Evolutionary conservation across 1,140 invertebrate species (phyloP).

Genomic region (Micrasema longulum): DNA sequence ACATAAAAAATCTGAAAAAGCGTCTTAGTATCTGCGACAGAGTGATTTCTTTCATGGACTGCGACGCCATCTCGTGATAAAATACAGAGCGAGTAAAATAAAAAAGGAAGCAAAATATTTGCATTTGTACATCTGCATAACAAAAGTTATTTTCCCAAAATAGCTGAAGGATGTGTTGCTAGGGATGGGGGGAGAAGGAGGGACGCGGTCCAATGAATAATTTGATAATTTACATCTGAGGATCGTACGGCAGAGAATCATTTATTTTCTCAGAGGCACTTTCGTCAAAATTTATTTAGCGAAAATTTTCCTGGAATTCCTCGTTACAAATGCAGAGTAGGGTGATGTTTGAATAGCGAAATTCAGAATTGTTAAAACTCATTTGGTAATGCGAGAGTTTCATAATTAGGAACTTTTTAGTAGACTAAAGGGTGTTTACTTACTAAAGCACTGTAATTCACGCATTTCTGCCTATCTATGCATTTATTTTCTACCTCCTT

Average conservation of each 20-base stretch:
- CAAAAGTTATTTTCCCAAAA: slow-evolving; percentile 37
- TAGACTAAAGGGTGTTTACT: no score
- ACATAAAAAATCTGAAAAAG: neutral
- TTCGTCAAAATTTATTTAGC: slow-evolving; percentile 54
- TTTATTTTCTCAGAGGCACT: slow-evolving; percentile 41
- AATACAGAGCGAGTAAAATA: slow-evolving; percentile 22
- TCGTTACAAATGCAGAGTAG: slow-evolving; percentile 3
- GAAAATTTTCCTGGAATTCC: slow-evolving; percentile 48
- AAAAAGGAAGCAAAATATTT: slow-evolving; percentile 27
- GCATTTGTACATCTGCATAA: slow-evolving; percentile 38
- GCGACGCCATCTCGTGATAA: slow-evolving; percentile 17
- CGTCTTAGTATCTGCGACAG: neutral
- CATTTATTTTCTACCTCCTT: no score
- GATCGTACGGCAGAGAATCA: neutral
- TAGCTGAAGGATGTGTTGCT: neutral
- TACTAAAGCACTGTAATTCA: no score
- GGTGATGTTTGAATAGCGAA: neutral
- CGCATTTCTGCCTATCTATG: no score
- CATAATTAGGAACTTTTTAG: no score
- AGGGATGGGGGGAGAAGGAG: neutral
- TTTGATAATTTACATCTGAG: neutral
- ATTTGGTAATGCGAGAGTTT: neutral
- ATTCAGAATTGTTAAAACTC: slow-evolving; percentile 10
- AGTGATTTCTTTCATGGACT: neutral
- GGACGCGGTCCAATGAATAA: slow-evolving; percentile 6